Percentiles rank a stretch among this genome's conserved stretches.
phyloP scores from a whole-genome alignment of 2,113 vertebrate genomes.

The Delphinapterus leucas region DNA sequence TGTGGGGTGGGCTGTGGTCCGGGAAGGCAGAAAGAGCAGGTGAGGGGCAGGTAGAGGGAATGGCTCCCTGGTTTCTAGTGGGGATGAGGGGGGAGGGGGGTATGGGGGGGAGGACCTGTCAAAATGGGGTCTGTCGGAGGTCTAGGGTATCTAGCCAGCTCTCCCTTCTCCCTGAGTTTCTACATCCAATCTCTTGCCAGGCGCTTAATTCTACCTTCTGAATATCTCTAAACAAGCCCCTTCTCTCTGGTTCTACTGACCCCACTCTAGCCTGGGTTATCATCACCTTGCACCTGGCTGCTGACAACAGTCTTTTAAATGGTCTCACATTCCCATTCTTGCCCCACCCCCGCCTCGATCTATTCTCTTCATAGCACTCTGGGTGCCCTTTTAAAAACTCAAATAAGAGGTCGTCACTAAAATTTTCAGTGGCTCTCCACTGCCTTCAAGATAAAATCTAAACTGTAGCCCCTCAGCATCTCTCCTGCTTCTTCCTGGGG shows the following conservation, averaged over 20 bases:
- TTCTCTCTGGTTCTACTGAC: background rate
- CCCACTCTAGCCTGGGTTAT: fast-evolving
- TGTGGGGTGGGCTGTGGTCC: background rate
- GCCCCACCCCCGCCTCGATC: fast-evolving
- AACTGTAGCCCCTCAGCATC: background rate
- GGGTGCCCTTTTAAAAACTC: background rate
- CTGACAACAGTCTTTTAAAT: background rate
- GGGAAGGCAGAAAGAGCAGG: background rate
- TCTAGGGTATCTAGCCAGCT: background rate
- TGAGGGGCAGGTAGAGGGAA: too few species aligned
- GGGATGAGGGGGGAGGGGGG: background rate
- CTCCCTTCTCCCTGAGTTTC: background rate
- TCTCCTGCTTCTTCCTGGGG: background rate
- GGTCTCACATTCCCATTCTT: background rate
- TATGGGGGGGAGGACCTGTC: background rate
- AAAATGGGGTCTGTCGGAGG: background rate
- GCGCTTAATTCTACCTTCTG: background rate
- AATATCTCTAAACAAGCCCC: background rate
- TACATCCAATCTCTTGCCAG: background rate
- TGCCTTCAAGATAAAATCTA: background rate
- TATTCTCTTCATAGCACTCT: background rate
- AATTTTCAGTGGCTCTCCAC: background rate
- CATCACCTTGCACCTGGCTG: too few species aligned
- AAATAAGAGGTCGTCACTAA: background rate
- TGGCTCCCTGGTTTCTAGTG: background rate